These are phyloP conservation scores for Propithecus perrieri DNA, from an alignment of 2,797 vertebrate genomes.

Conservation along the genomic window DNA sequence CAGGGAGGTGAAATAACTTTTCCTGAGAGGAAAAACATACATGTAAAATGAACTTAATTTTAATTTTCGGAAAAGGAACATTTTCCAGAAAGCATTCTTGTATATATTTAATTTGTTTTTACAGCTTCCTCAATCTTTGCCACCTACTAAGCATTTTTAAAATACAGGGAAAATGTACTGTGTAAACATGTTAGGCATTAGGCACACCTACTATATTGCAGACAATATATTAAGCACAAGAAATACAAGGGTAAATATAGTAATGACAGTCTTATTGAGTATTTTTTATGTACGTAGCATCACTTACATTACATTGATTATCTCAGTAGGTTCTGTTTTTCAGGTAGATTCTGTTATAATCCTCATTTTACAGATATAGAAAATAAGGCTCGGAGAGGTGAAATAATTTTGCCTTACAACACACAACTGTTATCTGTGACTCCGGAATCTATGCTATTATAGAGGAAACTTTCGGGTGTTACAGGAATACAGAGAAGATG, in stretches of 20 bases:
- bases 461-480: neutral
- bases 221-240: neutral
- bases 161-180: neutral
- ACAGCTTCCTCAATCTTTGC: neutral
- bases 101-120: slow-evolving; percentile 18
- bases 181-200: neutral
- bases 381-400: neutral
- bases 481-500: neutral
- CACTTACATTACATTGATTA: neutral
- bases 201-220: neutral
- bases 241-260: neutral
- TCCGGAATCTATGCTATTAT: neutral
- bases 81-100: neutral
- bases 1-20: slow-evolving; percentile 26
- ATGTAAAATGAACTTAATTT: slow-evolving; percentile 47
- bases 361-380: neutral
- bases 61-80: slow-evolving; percentile 24
- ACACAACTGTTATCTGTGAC: neutral
- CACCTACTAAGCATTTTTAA: slow-evolving; percentile 2
- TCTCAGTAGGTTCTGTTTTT: neutral
- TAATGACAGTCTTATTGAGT: neutral
- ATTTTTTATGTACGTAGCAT: neutral
- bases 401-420: slow-evolving; percentile 7
- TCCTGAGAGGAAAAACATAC: neutral
- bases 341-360: neutral